phyloP scores from a whole-genome alignment of 2,797 vertebrate species.

The Eremophila alpestris region DNA sequence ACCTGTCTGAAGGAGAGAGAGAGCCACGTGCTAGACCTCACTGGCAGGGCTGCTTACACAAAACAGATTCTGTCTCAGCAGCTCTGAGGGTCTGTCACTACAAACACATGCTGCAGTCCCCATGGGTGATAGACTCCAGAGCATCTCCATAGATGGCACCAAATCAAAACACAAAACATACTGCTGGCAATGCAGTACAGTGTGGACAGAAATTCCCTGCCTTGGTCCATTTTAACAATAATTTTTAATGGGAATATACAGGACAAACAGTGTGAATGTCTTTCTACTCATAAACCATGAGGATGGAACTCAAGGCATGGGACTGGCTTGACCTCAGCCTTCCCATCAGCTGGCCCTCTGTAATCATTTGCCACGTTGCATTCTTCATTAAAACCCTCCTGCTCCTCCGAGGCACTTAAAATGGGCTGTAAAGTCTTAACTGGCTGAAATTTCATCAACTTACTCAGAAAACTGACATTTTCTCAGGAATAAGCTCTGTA shows the following conservation, averaged over 20 bases:
- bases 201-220: background rate
- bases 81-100: background rate
- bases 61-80: background rate
- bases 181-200: background rate
- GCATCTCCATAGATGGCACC: background rate
- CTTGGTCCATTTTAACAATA: background rate
- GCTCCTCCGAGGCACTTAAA: background rate
- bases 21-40: background rate
- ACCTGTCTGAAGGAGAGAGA: background rate
- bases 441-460: background rate
- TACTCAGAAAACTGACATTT: background rate
- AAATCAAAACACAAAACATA: background rate
- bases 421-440: background rate
- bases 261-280: background rate
- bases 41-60: background rate
- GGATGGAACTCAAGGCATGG: background rate
- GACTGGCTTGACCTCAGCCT: background rate
- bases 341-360: background rate
- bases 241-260: background rate
- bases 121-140: background rate
- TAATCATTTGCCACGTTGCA: background rate
- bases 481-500: background rate
- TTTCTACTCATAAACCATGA: background rate
- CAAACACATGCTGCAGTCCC: background rate
- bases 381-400: background rate